These are phyloP conservation scores for Bunonema sp. DNA, from an alignment of 2,888 invertebrate genomes.

Conservation along the genomic window DNA sequence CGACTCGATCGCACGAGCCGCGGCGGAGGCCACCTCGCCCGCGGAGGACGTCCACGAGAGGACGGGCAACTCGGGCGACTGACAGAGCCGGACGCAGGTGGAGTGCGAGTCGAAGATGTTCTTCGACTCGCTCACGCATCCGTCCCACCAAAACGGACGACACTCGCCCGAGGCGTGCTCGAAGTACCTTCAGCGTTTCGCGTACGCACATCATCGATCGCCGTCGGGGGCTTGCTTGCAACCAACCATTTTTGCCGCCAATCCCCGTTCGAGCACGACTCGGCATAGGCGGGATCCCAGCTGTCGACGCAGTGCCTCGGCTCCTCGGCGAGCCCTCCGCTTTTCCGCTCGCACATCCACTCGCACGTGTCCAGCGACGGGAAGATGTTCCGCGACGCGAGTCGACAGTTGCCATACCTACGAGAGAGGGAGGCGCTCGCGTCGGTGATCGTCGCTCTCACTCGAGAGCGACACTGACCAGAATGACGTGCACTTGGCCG, in stretches of 20 bases:
- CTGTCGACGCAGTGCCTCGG: slow-evolving; percentile 19
- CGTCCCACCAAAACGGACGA: slow-evolving; percentile 34
- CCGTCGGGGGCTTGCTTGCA: slow-evolving; percentile 8
- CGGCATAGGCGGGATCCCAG: slow-evolving; percentile 27
- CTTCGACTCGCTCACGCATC: slow-evolving; percentile 23
- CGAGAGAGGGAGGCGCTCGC: no score
- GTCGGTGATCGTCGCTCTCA: no score
- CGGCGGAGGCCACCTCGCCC: background rate
- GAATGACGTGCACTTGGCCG: slow-evolving; percentile 10
- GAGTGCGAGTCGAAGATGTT: slow-evolving; percentile 26
- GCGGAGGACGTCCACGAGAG: no score
- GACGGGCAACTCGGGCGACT: no score
- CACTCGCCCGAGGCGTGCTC: slow-evolving; percentile 26
- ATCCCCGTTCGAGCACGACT: slow-evolving; percentile 26
- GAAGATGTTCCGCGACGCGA: slow-evolving; percentile 32
- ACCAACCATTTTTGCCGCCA: slow-evolving; percentile 31
- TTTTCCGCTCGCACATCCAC: slow-evolving; percentile 35
- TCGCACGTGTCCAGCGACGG: slow-evolving; percentile 27
- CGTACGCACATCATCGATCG: background rate
- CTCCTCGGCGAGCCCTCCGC: slow-evolving; percentile 7
- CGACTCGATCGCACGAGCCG: slow-evolving; percentile 3
- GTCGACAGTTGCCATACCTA: slow-evolving; percentile 32
- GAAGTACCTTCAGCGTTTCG: no score
- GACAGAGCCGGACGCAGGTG: no score
- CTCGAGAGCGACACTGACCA: no score